These are phyloP conservation scores for Zaprionus inermis DNA, from an alignment of 1,140 invertebrate species.

Conservation along the genomic window DNA sequence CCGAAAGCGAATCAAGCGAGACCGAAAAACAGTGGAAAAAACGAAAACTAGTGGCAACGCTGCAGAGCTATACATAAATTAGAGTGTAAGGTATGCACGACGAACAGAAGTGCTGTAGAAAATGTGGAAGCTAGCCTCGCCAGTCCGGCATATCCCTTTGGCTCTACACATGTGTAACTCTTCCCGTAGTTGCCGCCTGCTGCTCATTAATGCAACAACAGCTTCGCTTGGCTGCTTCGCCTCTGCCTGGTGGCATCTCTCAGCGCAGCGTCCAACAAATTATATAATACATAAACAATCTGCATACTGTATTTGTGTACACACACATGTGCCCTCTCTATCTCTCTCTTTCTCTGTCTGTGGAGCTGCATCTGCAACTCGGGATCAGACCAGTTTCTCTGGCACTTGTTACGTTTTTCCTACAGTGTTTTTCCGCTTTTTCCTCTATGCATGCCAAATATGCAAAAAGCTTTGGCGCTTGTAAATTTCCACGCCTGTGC, in stretches of 20 bases:
- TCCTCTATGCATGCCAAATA: conserved; percentile 75
- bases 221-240: conserved; percentile 18
- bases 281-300: conserved; percentile 75
- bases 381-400: conserved; percentile 64
- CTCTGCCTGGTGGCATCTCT: conserved; percentile 60
- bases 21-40: conserved; percentile 19
- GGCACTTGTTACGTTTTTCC: conserved; percentile 75
- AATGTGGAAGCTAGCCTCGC: too few species aligned
- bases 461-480: conserved; percentile 78
- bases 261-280: conserved; percentile 57
- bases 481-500: conserved; percentile 57
- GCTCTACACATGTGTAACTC: not conserved
- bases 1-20: conserved; percentile 38
- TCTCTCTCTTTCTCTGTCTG: not conserved
- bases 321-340: not conserved
- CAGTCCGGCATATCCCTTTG: conserved; percentile 19
- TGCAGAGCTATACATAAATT: not conserved
- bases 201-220: conserved; percentile 51
- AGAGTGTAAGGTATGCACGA: not conserved
- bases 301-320: conserved; percentile 16
- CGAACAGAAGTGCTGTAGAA: conserved; percentile 13
- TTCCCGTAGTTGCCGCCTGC: conserved; percentile 25
- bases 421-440: conserved; percentile 39
- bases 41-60: conserved; percentile 13
- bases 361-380: conserved; percentile 14